phyloP scores from a whole-genome alignment of 2,888 invertebrate genomes.

The Papilio gigon region DNA sequence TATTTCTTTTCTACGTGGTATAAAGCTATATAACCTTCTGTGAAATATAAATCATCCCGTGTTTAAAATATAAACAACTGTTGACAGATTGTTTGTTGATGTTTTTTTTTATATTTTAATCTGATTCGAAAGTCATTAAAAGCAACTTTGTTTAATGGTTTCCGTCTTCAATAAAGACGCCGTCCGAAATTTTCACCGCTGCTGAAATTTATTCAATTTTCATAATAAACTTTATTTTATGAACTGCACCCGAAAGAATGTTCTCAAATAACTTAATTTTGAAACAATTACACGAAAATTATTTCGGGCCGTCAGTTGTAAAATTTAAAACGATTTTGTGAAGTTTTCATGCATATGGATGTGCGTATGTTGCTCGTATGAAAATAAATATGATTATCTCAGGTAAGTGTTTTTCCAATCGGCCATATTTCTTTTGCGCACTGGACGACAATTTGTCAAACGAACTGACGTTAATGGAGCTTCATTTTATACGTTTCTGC shows the following conservation, averaged over 20 bases:
- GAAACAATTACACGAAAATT: background rate
- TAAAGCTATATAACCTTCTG: background rate
- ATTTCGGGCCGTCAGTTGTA: background rate
- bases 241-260: background rate
- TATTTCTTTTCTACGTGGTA: background rate
- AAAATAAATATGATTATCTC: slow-evolving; percentile 32
- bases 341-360: background rate
- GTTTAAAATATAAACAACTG: slow-evolving; percentile 17
- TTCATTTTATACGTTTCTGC: slow-evolving; percentile 28
- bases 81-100: slow-evolving; percentile 24
- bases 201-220: slow-evolving; percentile 22
- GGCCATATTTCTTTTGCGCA: slow-evolving; percentile 36
- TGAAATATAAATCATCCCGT: slow-evolving; percentile 4
- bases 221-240: slow-evolving; percentile 6
- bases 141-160: slow-evolving; percentile 6
- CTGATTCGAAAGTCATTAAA: slow-evolving; percentile 21
- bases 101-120: slow-evolving; percentile 17
- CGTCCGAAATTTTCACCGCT: slow-evolving; percentile 21
- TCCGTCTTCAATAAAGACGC: slow-evolving; percentile 16
- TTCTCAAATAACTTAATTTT: background rate
- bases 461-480: slow-evolving; percentile 35
- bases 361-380: background rate
- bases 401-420: slow-evolving; percentile 31
- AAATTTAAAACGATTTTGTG: background rate
- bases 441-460: slow-evolving; percentile 37